phyloP scores from a whole-genome alignment of 1,140 invertebrate species.

The Brachionus rotundiformis region DNA sequence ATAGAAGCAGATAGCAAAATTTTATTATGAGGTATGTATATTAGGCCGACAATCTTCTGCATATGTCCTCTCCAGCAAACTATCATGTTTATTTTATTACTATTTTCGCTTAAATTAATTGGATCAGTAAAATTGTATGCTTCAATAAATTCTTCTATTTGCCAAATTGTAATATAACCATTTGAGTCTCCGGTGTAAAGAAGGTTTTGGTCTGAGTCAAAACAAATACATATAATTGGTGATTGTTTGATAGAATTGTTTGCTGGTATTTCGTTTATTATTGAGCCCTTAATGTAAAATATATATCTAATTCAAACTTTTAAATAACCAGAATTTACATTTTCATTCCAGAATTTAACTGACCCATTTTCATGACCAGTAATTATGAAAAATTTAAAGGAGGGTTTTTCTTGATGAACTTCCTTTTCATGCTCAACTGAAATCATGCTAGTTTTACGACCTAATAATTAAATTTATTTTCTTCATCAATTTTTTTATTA shows the following conservation, averaged over 20 bases:
- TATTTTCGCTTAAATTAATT: constrained; percentile 53
- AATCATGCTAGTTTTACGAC: constrained; percentile 14
- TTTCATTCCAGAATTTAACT: constrained; percentile 38
- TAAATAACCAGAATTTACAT: neutral
- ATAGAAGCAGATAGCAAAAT: constrained; percentile 59
- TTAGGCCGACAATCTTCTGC: constrained; percentile 58
- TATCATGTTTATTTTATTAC: constrained; percentile 56
- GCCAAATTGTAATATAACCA: constrained; percentile 61
- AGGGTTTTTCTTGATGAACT: neutral
- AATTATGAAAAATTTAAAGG: constrained; percentile 17
- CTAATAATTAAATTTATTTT: too few species aligned
- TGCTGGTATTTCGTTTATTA: neutral
- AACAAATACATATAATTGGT: neutral
- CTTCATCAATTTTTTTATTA: too few species aligned
- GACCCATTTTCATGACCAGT: neutral
- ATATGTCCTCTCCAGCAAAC: constrained; percentile 61
- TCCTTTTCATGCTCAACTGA: neutral
- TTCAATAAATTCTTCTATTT: constrained; percentile 58
- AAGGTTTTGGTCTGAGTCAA: neutral
- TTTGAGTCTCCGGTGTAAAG: constrained; percentile 54
- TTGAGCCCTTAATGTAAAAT: neutral
- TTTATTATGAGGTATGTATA: constrained; percentile 56
- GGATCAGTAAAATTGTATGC: constrained; percentile 56
- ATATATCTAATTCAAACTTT: too few species aligned
- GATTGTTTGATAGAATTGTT: constrained; percentile 5